A percentile compares a stretch with the other conserved stretches of the same genome.
phyloP scores from a whole-genome alignment of 2,113 vertebrate genomes.

The Cranoglanis bouderius region DNA sequence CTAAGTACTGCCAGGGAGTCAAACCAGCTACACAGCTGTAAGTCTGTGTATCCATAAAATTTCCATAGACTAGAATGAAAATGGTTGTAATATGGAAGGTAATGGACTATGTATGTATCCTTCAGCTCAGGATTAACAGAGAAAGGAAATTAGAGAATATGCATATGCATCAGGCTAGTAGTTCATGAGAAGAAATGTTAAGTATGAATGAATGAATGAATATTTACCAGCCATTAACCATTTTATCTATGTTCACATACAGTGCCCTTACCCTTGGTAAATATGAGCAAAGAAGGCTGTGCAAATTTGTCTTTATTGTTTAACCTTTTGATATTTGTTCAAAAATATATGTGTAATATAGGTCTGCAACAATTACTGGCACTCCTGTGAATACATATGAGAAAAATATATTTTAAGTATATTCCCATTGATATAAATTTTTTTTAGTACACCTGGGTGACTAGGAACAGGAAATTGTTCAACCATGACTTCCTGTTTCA shows the following conservation, averaged over 20 bases:
- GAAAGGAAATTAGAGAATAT: neutral
- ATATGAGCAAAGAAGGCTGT: too few species aligned
- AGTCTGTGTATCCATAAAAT: slow-evolving; percentile 5
- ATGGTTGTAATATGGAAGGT: neutral
- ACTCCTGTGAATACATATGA: too few species aligned
- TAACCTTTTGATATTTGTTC: too few species aligned
- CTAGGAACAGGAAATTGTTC: too few species aligned
- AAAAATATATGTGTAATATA: too few species aligned
- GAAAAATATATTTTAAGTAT: too few species aligned
- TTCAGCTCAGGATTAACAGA: neutral
- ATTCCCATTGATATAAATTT: too few species aligned
- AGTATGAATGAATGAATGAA: neutral
- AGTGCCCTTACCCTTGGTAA: too few species aligned
- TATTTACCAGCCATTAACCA: neutral
- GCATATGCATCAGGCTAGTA: neutral
- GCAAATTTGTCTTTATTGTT: too few species aligned
- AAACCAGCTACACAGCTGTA: neutral
- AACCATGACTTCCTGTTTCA: too few species aligned
- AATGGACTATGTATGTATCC: neutral
- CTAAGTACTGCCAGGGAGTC: neutral
- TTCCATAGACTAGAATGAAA: neutral
- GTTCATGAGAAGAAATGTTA: neutral
- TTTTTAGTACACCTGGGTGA: too few species aligned
- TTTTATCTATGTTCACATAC: neutral
- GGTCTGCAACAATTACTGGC: too few species aligned